Conservation (phyloP, 2,797 vertebrate genomes). For the Lophius americanus region DNA sequence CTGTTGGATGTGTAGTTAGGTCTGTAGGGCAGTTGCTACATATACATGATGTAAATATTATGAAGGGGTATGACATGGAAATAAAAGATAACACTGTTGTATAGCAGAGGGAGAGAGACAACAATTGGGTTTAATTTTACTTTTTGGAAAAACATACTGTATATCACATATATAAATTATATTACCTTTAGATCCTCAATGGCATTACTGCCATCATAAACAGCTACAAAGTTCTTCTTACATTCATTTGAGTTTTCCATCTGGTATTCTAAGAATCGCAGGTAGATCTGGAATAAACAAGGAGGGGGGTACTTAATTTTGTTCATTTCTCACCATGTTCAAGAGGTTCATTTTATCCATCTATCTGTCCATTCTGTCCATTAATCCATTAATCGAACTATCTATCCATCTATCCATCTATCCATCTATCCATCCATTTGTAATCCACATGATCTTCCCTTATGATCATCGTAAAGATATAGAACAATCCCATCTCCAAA, state of each 20-base stretch:
- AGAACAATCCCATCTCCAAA: background rate
- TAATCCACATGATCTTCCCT: conserved; percentile 6
- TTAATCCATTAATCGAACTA: too few species aligned
- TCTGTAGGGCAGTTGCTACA: conserved; percentile 56
- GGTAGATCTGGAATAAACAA: conserved; percentile 85
- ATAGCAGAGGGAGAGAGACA: conserved; percentile 17
- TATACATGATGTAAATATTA: conserved; percentile 2
- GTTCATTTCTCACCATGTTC: background rate
- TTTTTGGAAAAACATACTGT: background rate
- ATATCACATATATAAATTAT: background rate
- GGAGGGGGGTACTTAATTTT: background rate
- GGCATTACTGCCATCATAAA: conserved; percentile 94
- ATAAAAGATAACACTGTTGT: conserved; percentile 23
- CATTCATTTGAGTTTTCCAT: conserved; percentile 98
- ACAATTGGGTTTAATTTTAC: background rate
- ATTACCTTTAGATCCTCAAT: conserved; percentile 91
- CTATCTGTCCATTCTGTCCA: too few species aligned
- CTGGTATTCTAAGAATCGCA: conserved; percentile 95
- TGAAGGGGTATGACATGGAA: conserved; percentile 1
- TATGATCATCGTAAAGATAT: conserved; percentile 12
- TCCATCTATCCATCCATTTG: background rate
- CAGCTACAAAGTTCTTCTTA: conserved; percentile 95
- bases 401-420: too few species aligned
- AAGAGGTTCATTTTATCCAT: background rate
- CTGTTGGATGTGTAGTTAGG: conserved; percentile 36